Percentiles rank a stretch among this genome's conserved stretches.
Conservation (phyloP, 2,888 invertebrate species). For the Venusia cambrica region DNA sequence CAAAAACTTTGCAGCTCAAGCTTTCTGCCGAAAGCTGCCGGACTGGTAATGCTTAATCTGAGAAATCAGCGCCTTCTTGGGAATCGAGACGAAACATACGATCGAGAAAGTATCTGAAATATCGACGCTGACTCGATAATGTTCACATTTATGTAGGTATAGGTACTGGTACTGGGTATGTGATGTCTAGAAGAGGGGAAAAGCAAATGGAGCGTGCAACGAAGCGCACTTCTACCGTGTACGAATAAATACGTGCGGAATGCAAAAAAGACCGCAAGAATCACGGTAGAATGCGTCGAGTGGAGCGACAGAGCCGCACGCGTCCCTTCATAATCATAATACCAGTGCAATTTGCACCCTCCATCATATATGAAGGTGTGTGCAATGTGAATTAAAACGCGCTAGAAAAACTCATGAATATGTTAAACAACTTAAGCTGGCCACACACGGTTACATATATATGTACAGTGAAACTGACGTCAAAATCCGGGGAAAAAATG, state of each 20-base stretch:
- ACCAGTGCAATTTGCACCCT: slow-evolving; percentile 22
- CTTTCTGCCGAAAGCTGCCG: slow-evolving; percentile 63
- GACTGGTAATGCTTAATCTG: slow-evolving; percentile 69
- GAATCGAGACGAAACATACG: slow-evolving; percentile 47
- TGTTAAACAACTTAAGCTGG: slow-evolving; percentile 8
- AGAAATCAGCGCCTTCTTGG: slow-evolving; percentile 64
- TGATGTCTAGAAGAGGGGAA: slow-evolving; percentile 45
- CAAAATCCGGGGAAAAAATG: too few relatives aligned
- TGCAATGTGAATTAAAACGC: slow-evolving; percentile 11
- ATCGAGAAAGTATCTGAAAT: slow-evolving; percentile 48
- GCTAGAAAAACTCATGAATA: slow-evolving; percentile 9
- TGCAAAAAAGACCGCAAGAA: slow-evolving; percentile 62
- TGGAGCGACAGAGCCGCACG: slow-evolving; percentile 19
- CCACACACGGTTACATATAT: too few relatives aligned
- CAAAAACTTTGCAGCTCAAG: slow-evolving; percentile 44
- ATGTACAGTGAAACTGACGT: too few relatives aligned
- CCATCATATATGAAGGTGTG: slow-evolving; percentile 13
- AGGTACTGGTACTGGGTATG: slow-evolving; percentile 30
- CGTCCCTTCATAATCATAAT: slow-evolving; percentile 20
- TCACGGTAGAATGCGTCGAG: slow-evolving; percentile 55
- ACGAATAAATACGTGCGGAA: slow-evolving; percentile 51
- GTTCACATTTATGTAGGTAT: slow-evolving; percentile 37
- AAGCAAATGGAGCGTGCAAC: slow-evolving; percentile 63
- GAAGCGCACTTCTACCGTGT: slow-evolving; percentile 56
- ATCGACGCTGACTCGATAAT: slow-evolving; percentile 33